phyloP scores from a whole-genome alignment of 2,888 invertebrate species.

The Apomyelois bistriatella region DNA sequence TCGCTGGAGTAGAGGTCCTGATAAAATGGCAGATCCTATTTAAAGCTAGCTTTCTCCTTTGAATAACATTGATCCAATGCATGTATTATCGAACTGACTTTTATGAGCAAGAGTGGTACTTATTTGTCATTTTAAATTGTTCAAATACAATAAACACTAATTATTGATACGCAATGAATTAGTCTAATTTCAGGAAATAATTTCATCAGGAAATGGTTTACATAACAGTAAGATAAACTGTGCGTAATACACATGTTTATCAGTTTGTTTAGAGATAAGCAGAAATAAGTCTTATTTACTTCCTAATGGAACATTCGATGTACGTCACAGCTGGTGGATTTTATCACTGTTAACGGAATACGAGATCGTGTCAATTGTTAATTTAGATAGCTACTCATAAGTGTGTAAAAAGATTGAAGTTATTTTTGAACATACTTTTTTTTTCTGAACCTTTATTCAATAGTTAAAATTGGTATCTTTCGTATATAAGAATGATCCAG shows the following conservation, averaged over 20 bases:
- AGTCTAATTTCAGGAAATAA: not conserved
- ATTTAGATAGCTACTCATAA: no score
- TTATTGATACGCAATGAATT: no score
- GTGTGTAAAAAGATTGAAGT: no score
- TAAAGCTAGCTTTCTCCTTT: not conserved
- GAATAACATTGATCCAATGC: not conserved
- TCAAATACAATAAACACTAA: no score
- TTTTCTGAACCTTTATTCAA: no score
- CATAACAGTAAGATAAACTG: constrained; percentile 1
- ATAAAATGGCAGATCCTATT: not conserved
- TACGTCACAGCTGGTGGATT: constrained; percentile 20
- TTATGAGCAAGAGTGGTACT: no score
- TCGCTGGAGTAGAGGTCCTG: no score
- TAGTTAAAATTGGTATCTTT: no score
- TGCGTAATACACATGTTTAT: constrained; percentile 7
- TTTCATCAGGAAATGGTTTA: constrained; percentile 6
- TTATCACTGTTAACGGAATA: not conserved
- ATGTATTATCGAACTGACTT: no score
- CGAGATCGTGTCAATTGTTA: not conserved
- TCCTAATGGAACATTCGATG: constrained; percentile 28
- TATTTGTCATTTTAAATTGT: no score
- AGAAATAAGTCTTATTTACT: constrained; percentile 24
- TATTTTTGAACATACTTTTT: no score
- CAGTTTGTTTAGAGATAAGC: constrained; percentile 12
- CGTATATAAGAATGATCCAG: no score